Percentiles rank a stretch among this genome's conserved stretches.
Evolutionary conservation across 2,113 vertebrate genomes (phyloP).

Genomic region (Oncorhynchus masou): DNA sequence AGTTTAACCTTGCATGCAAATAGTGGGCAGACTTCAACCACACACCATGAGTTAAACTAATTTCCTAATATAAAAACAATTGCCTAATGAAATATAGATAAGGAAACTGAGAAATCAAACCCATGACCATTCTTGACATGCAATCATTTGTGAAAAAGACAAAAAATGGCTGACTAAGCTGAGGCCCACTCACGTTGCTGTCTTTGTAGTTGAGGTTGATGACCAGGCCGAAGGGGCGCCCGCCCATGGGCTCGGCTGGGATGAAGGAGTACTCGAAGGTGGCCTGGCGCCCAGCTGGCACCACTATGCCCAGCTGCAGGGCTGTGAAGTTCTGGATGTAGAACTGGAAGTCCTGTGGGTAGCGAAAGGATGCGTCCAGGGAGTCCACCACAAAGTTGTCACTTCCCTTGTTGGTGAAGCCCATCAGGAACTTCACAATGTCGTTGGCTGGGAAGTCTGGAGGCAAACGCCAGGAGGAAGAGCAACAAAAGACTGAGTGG

Average conservation of each 20-base stretch:
- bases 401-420: conserved; percentile 93
- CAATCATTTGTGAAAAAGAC: no score
- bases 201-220: conserved; percentile 99
- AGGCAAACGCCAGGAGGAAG: background rate
- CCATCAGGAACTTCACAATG: conserved; percentile 96
- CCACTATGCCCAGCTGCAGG: conserved; percentile 84
- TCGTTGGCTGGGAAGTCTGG: conserved; percentile 96
- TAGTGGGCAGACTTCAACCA: background rate
- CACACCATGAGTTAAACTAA: no score
- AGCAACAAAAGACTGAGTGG: background rate
- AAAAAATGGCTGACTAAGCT: no score
- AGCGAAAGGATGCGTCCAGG: conserved; percentile 95
- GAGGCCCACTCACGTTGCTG: conserved; percentile 73
- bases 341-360: conserved; percentile 97
- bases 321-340: conserved; percentile 99
- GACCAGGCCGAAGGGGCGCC: conserved; percentile 92
- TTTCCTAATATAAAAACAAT: no score
- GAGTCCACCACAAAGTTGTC: conserved; percentile 94
- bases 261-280: conserved; percentile 99
- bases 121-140: no score
- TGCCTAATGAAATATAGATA: no score
- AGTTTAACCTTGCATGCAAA: background rate
- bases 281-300: conserved; percentile 88
- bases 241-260: conserved; percentile 96
- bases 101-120: no score